Conservation (phyloP, 1,140 invertebrate species). For the Ips typographus region DNA sequence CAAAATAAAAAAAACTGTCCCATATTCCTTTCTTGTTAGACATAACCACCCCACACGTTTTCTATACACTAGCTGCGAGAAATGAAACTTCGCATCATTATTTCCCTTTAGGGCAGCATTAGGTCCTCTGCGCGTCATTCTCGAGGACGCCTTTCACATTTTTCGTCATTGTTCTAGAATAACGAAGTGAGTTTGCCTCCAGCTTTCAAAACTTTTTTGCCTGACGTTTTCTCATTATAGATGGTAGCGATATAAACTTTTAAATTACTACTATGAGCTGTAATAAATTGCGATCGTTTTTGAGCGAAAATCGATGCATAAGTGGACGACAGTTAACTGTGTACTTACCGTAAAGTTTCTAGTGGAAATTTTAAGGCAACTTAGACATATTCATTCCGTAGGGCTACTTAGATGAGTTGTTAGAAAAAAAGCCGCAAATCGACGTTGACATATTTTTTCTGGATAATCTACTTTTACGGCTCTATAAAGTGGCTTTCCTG, state of each 20-base stretch:
- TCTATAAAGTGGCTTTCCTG: not conserved
- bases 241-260: constrained; percentile 10
- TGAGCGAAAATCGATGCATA: not conserved
- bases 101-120: constrained; percentile 14
- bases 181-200: constrained; percentile 9
- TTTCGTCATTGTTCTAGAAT: constrained; percentile 11
- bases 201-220: constrained; percentile 5
- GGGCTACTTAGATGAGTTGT: no score
- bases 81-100: constrained; percentile 6
- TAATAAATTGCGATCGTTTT: constrained; percentile 1
- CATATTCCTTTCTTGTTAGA: no score
- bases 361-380: no score
- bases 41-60: not conserved
- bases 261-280: constrained; percentile 4
- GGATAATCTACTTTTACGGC: not conserved
- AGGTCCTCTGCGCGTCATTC: constrained; percentile 7
- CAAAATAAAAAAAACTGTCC: no score
- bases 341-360: no score
- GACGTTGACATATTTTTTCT: no score
- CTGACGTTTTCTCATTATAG: constrained; percentile 12
- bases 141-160: constrained; percentile 9
- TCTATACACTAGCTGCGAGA: not conserved
- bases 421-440: no score
- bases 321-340: no score
- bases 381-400: no score